phyloP scores from a whole-genome alignment of 1,140 invertebrate genomes.

The Idris sp. region DNA sequence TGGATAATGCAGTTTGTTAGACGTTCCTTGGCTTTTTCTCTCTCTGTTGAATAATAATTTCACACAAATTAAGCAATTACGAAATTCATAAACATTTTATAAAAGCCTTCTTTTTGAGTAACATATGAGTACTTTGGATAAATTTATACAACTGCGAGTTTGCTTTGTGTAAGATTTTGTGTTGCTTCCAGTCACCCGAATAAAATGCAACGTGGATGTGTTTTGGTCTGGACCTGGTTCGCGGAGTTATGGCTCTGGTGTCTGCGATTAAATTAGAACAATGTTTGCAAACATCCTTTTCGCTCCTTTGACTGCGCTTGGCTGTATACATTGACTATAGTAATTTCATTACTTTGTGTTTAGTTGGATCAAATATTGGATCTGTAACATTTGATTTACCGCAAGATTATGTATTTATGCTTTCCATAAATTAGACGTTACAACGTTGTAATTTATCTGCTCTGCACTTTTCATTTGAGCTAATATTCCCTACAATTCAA shows the following conservation, averaged over 20 bases:
- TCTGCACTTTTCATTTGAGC: background rate
- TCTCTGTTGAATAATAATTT: too few species aligned
- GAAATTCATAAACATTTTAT: too few species aligned
- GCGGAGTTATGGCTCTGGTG: constrained; percentile 63
- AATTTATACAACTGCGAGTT: too few species aligned
- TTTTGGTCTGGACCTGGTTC: constrained; percentile 44
- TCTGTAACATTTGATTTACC: constrained; percentile 51
- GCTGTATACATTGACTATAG: constrained; percentile 34
- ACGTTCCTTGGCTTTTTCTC: too few species aligned
- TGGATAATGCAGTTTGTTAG: too few species aligned
- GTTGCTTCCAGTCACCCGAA: too few species aligned
- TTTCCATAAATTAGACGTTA: constrained; percentile 29
- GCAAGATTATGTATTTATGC: constrained; percentile 29
- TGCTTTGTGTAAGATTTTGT: too few species aligned
- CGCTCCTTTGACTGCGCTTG: constrained; percentile 29
- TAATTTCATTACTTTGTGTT: constrained; percentile 50
- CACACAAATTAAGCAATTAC: too few species aligned
- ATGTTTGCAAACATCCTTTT: constrained; percentile 70
- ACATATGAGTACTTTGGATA: too few species aligned
- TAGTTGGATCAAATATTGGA: constrained; percentile 41
- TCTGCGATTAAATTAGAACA: constrained; percentile 76
- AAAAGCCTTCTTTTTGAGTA: too few species aligned
- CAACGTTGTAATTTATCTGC: constrained; percentile 14
- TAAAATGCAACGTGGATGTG: too few species aligned
- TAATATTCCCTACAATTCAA: too few species aligned